Conservation (phyloP, 2,797 vertebrate species). For the Anguilla obscura region DNA sequence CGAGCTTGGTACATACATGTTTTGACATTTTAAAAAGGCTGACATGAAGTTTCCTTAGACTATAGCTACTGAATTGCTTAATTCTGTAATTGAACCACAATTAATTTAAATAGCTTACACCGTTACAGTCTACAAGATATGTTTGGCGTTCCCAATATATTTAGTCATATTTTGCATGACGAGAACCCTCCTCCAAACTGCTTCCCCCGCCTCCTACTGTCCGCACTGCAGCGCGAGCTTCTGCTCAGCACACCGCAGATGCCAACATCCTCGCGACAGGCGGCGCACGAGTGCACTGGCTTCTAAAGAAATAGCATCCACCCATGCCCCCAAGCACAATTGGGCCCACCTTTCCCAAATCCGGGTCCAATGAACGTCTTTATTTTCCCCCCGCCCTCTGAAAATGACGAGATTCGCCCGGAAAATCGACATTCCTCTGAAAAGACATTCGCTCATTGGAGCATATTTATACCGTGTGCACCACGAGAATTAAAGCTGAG, state of each 20-base stretch:
- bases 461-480: background rate
- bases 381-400: background rate
- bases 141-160: background rate
- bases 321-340: background rate
- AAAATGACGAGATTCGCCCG: background rate
- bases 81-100: background rate
- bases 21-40: background rate
- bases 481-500: background rate
- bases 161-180: background rate
- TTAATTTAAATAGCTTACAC: background rate
- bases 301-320: conserved; percentile 21
- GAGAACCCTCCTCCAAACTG: background rate
- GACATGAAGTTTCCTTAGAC: background rate
- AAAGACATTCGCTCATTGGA: background rate
- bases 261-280: conserved; percentile 42
- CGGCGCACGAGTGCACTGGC: conserved; percentile 43
- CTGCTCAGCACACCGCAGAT: conserved; percentile 35
- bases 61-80: background rate
- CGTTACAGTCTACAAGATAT: background rate
- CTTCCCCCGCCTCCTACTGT: conserved; percentile 52
- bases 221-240: conserved; percentile 74
- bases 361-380: conserved; percentile 6
- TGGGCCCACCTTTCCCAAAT: conserved; percentile 9
- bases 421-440: background rate
- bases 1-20: background rate